Evolutionary conservation across 2,113 vertebrate species (phyloP).

Genomic region (Cryptomyrus ogoouensis): DNA sequence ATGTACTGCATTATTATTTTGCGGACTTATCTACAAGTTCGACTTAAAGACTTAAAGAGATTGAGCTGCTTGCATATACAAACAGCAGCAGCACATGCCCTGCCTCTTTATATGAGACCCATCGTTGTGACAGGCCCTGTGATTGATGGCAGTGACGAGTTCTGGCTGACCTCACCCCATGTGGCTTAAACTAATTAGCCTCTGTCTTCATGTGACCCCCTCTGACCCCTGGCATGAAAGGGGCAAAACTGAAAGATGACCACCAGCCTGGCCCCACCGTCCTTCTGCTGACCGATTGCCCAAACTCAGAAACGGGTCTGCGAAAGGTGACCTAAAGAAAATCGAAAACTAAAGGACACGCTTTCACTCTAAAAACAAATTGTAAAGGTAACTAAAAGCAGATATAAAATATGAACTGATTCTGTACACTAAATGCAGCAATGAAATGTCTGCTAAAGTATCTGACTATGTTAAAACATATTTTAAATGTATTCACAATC

Average conservation of each 20-base stretch:
- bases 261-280: slow-evolving; percentile 64
- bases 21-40: background rate
- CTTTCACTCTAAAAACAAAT: background rate
- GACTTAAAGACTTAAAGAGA: background rate
- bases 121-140: background rate
- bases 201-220: slow-evolving; percentile 69
- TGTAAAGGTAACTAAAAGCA: background rate
- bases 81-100: background rate
- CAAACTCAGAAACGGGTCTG: slow-evolving; percentile 44
- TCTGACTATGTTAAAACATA: background rate
- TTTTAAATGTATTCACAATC: background rate
- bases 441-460: background rate
- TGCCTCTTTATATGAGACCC: background rate
- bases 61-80: background rate
- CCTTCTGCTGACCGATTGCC: slow-evolving; percentile 64
- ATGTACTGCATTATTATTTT: background rate
- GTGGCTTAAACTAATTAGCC: slow-evolving; percentile 75
- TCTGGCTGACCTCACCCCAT: slow-evolving; percentile 69
- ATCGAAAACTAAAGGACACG: background rate
- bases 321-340: background rate
- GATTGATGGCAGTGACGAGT: slow-evolving; percentile 38
- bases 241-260: slow-evolving; percentile 76
- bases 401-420: background rate
- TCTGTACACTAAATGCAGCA: background rate
- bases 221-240: slow-evolving; percentile 71